Evolutionary conservation across 2,113 vertebrate genomes (phyloP).

Genomic region (Otolemur garnettii): DNA sequence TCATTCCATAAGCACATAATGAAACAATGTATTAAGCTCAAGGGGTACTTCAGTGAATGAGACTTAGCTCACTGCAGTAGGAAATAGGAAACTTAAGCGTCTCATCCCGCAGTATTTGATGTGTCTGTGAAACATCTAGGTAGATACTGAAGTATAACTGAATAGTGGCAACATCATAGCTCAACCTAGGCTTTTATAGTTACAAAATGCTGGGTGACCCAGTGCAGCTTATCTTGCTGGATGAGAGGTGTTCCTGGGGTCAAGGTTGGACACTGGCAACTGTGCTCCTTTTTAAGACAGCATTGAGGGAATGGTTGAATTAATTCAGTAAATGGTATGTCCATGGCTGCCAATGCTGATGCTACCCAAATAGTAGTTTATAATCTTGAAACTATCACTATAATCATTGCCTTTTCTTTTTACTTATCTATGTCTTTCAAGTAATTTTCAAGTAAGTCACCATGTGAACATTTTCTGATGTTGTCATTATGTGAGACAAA

Average conservation of each 20-base stretch:
- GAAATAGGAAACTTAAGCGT: neutral
- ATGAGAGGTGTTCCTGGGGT: neutral
- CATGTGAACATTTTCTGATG: conserved; percentile 34
- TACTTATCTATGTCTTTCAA: conserved; percentile 27
- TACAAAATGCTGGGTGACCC: neutral
- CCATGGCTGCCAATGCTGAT: neutral
- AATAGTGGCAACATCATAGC: neutral
- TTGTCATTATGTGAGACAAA: neutral
- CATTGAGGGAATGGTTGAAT: neutral
- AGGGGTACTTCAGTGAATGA: neutral
- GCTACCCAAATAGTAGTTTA: neutral
- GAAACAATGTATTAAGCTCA: neutral
- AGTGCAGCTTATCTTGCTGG: neutral
- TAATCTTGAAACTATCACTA: neutral
- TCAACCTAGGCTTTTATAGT: neutral
- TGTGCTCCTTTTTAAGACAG: neutral
- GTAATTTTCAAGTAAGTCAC: conserved; percentile 34
- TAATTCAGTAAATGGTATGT: conserved; percentile 20
- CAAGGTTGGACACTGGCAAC: neutral
- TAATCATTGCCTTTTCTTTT: conserved; percentile 60
- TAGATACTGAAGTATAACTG: neutral
- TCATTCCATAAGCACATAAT: neutral
- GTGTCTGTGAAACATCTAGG: neutral
- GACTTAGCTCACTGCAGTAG: neutral
- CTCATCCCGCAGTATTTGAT: neutral